Evolutionary conservation across 2,888 invertebrate genomes (phyloP), one percentile per base, ranked within the genome.

Genomic region (Eupithecia subumbrata): DNA sequence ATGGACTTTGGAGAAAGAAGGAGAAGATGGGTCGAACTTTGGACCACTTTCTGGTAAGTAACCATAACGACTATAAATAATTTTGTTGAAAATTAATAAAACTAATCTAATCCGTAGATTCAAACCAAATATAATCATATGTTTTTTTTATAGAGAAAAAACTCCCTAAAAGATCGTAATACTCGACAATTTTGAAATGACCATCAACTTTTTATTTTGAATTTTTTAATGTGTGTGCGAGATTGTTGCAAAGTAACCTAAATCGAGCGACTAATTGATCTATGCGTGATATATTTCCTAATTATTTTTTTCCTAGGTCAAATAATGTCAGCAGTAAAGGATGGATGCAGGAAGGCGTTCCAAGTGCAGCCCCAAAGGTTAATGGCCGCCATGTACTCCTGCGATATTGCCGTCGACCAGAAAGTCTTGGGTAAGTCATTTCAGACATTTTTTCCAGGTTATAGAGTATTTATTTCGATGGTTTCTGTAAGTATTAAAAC

Each of bases 311-410:
- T 37, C 9, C 22, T 95, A 91, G 99, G 99, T 75, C 98, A 98
- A 95, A 96, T 99, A 76, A 97, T 99, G 95, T 98, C 98, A n/a
- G 96, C 97, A 9, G 97, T 97, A 52, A 98, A 98, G 87, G 98
- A 98, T 80, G 97, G 97, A 0, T 99, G 99, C 88, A 96, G 97
- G 52, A 97, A 96, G 87, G 98, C 98, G 0, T 98, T 99, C 87
- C 97, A 98, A 88, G 96, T 97, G 71, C 98, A 98, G 87, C 97
- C 98, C 0, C 98, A 98, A 87, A 96, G 99, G 69, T 92, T 99
- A 40, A 98, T 99, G 96, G 98, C 98, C 2, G 99, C 99, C 7
- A 99, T 99, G 98, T 99, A 98, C 88, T 95, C 95, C 81, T 96
- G 96, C 89, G 97, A 96, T 83, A 97, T 99, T 78, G 96, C 97